Conservation (phyloP, 2,888 invertebrate species). For the Drosophila siamana region DNA sequence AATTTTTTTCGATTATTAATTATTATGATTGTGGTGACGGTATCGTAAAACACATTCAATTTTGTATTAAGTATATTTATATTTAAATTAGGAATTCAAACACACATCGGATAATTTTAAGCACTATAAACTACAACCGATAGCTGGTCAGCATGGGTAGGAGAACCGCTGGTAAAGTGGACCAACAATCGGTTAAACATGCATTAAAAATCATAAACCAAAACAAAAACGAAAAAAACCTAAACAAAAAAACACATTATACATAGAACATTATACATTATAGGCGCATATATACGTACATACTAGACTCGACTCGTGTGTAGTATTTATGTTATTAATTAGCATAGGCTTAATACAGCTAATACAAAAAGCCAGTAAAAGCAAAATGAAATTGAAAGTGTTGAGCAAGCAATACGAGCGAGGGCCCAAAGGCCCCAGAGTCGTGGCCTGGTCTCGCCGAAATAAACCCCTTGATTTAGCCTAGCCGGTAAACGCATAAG, state of each 20-base stretch:
- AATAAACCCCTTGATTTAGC: slow-evolving; percentile 49
- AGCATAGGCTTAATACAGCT: slow-evolving; percentile 50
- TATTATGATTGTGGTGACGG: slow-evolving; percentile 30
- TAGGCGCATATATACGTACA: slow-evolving; percentile 1
- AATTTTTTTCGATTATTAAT: slow-evolving; percentile 54
- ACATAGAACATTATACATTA: slow-evolving; percentile 30
- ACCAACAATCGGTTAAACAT: slow-evolving; percentile 82
- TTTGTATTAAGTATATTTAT: slow-evolving; percentile 47
- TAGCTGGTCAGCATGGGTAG: slow-evolving; percentile 63
- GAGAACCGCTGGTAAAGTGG: slow-evolving; percentile 84
- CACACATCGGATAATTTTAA: slow-evolving; percentile 58
- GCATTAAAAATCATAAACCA: slow-evolving; percentile 44
- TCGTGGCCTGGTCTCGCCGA: slow-evolving; percentile 67
- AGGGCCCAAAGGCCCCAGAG: slow-evolving; percentile 60
- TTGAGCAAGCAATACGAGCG: slow-evolving; percentile 84
- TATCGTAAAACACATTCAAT: slow-evolving; percentile 37
- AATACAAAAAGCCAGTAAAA: slow-evolving; percentile 35
- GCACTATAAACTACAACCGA: slow-evolving; percentile 63
- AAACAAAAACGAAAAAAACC: slow-evolving; percentile 28
- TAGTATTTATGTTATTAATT: slow-evolving; percentile 40
- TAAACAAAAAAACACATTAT: slow-evolving; percentile 22
- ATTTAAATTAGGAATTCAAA: slow-evolving; percentile 49
- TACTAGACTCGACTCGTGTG: slow-evolving; percentile 1
- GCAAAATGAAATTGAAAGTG: slow-evolving; percentile 68
- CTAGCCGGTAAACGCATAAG: slow-evolving; percentile 33